A percentile compares a stretch with the other conserved stretches of the same genome.
Evolutionary conservation across 35 echinoderm and acorn worm species (phyloP).

Genomic region (Heliocidaris erythrogramma): DNA sequence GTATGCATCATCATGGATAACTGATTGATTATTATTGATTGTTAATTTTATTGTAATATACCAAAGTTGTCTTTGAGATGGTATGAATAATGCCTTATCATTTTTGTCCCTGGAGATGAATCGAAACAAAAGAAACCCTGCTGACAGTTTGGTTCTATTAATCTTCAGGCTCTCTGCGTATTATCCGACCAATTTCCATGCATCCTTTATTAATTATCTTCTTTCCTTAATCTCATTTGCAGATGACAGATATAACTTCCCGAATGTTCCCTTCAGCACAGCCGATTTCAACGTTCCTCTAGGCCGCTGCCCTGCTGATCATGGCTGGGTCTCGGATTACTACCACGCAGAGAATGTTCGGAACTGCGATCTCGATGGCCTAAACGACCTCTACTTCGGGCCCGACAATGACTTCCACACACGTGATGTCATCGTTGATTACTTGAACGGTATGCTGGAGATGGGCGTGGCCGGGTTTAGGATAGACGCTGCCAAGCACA

Average conservation of each 20-base stretch:
- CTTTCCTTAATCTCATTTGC: not conserved
- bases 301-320: constrained; percentile 45
- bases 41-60: no score
- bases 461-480: constrained; percentile 73
- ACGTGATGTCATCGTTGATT: constrained; percentile 47
- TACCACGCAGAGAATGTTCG: constrained; percentile 57
- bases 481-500: constrained; percentile 71
- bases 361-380: constrained; percentile 59
- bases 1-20: not conserved
- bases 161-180: not conserved
- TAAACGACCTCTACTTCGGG: constrained; percentile 56
- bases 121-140: no score
- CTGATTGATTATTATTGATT: not conserved
- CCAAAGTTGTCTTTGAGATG: no score
- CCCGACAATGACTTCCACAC: constrained; percentile 49
- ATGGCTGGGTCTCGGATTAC: constrained; percentile 78
- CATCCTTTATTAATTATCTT: not conserved
- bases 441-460: constrained; percentile 54
- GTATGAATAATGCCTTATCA: no score
- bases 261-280: constrained; percentile 67
- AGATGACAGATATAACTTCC: constrained; percentile 69
- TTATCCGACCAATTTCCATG: not conserved
- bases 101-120: no score
- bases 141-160: not conserved
- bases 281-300: constrained; percentile 73